Evolutionary conservation across 2,797 vertebrate species (phyloP), one percentile per base, ranked within the genome.

Genomic region (Gymnothorax reevesii): DNA sequence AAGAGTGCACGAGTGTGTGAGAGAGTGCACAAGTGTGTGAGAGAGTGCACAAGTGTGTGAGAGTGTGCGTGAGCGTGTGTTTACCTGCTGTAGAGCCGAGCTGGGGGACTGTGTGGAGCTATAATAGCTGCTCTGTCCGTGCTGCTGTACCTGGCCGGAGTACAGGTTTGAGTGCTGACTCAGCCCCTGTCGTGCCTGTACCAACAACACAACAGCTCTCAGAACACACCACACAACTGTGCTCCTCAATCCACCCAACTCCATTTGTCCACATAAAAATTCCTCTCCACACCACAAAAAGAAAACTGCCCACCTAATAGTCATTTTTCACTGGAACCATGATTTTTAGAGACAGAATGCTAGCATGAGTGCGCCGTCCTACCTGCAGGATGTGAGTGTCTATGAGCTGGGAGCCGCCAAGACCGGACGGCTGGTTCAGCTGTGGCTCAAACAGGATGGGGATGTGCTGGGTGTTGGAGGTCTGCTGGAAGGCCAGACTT

Each of bases 321-420:
- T 42, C 33, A 42, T 42, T 42, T 42, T 42, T 42, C 33, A 2
- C 33, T 42, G 1, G 33, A 42, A 42, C 33, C 33, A 2, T 42
- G 33, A 42, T 42, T 42, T 1, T 42, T 42, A 2, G 33, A 42
- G 33, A 42, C 75, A 79, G 15, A 54, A 8, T 49, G 3, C 60
- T 13, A 25, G 25, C 57, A 4, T 33, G 13, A 5, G 57, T 7
- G n/a, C 1, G 22, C 13, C 25, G 10, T 15, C 92, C 86, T 92
- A 99, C 98, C 97, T 99, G 99, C 73, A 99, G 96, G 69, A 99
- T 93, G 90, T 99, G 99, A 1, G 99, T 98, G 86, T 99, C 99
- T 33, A 99, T 98, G 83, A 99, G 97, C 91, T 99, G 99, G 71
- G 99, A 99, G 87, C 97, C 97, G 49, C 98, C 98, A 86, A 99